phyloP scores from a whole-genome alignment of 2,113 vertebrate species.

The Dasyprocta punctata region DNA sequence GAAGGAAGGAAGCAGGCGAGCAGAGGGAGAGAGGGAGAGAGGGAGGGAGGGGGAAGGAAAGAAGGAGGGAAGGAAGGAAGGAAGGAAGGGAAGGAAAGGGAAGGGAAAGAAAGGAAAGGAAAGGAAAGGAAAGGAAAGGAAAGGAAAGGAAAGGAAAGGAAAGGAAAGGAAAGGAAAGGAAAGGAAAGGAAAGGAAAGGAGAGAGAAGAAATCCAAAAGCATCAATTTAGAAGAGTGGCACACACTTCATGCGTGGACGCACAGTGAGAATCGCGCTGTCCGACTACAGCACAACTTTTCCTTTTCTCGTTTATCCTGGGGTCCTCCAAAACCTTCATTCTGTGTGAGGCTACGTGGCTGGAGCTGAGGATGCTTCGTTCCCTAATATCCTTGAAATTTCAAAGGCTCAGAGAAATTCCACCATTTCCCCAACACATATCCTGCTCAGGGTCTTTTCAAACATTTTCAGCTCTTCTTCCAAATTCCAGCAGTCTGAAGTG shows the following conservation, averaged over 20 bases:
- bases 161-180: too few species aligned
- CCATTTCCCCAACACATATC: neutral
- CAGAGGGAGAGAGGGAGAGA: neutral
- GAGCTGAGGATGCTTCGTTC: slow-evolving; percentile 35
- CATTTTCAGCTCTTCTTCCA: slow-evolving; percentile 58
- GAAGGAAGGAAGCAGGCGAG: neutral
- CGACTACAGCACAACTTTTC: neutral
- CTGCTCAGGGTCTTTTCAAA: neutral
- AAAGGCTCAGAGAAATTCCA: neutral
- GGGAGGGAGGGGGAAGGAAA: too few species aligned
- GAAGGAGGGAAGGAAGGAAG: too few species aligned
- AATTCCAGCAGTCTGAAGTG: slow-evolving; percentile 61
- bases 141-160: too few species aligned
- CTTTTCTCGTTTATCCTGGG: neutral
- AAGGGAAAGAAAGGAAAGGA: too few species aligned
- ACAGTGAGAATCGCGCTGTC: neutral
- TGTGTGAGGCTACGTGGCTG: neutral
- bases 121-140: too few species aligned
- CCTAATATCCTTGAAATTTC: slow-evolving; percentile 33
- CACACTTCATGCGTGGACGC: accelerated
- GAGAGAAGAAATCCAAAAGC: neutral
- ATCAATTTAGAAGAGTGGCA: neutral
- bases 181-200: too few species aligned
- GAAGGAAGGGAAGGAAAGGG: too few species aligned
- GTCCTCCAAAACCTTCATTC: neutral